Evolutionary conservation across 1,140 invertebrate genomes (phyloP), one percentile per base, ranked within the genome.

Genomic region (Conus betulinus): DNA sequence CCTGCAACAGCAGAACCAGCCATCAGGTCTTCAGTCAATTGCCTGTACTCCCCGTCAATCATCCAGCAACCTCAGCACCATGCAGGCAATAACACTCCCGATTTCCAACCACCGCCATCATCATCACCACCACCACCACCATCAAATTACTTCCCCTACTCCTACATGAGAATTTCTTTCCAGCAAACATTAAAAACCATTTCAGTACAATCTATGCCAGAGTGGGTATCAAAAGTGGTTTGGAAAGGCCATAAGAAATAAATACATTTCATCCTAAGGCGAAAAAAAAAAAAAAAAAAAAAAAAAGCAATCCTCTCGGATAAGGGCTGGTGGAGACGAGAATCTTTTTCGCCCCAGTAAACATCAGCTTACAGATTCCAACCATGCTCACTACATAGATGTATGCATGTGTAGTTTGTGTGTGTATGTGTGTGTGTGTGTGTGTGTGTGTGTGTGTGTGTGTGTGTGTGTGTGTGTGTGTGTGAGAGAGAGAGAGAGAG

Each of bases 1-100:
- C 93, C 95, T 95, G 91, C 23, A 92, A 90, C 81, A 88, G 67
- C 84, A 57, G 15, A 39, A 57, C 8, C 78, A 83, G 39, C 39
- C 39, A 39, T 39, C 6, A 23, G 8, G 63, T 25, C 5, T 3
- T 78, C 5, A 5, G 39, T 25, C 27, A 15, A 52, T 27, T 78
- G 20, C 67, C 23, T 67, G 74, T 23, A 52, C 17, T 39, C 39
- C 39, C 39, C 39, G 39, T 39, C 39, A n/a, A 25, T n/a, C 51
- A 74, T 39, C 17, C 60, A 63, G 10, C 60, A 63, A 13, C 60
- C 10, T 63, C 60, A 4, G 10, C 60, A 63, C 60, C 60, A 63
- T 63, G 11, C 10, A 1, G 11, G 60, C 60, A 11, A 63, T 63
- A 11, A 63, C 17, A 11, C 10, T 63, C 60, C 10, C 60, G 11